Evolutionary conservation across 30 jellyfish, hydroid and myxozoan species (phyloP).

Genomic region (Aurelia sp.): DNA sequence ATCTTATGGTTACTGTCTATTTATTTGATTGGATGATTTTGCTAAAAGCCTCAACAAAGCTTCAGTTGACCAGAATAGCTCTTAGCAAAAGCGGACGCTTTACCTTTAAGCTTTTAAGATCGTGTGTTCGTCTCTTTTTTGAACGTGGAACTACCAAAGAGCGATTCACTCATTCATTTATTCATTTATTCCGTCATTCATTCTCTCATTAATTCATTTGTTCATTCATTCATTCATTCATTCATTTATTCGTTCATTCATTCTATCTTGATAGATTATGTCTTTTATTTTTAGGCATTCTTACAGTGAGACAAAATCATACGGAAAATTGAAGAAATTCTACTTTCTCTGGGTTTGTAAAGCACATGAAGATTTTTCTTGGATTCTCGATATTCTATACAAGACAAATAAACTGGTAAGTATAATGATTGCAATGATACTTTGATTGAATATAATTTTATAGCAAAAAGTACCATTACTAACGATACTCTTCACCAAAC

Average conservation of each 20-base stretch:
- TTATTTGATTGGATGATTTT: too few relatives aligned
- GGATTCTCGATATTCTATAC: slow-evolving; percentile 81
- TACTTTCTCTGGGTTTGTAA: slow-evolving; percentile 92
- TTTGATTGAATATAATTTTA: too few relatives aligned
- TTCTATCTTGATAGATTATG: not conserved
- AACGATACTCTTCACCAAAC: too few relatives aligned
- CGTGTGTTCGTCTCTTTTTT: not conserved
- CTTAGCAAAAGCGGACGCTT: too few relatives aligned
- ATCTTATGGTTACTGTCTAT: too few relatives aligned
- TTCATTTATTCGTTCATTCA: not conserved
- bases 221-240: too few relatives aligned
- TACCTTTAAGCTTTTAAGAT: too few relatives aligned
- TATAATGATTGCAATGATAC: not conserved
- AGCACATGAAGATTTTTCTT: slow-evolving; percentile 71
- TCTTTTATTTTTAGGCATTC: slow-evolving; percentile 33
- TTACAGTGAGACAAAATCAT: slow-evolving; percentile 32
- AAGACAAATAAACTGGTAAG: slow-evolving; percentile 65
- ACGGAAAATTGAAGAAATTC: slow-evolving; percentile 75
- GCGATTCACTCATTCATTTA: not conserved
- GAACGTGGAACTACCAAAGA: not conserved
- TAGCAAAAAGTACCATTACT: too few relatives aligned
- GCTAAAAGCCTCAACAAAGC: too few relatives aligned
- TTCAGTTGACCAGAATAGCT: too few relatives aligned
- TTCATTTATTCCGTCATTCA: not conserved
- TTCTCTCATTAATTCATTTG: too few relatives aligned